These are phyloP conservation scores for Paradoxurus hermaphroditus DNA, from an alignment of 2,113 vertebrate genomes.

Conservation along the genomic window DNA sequence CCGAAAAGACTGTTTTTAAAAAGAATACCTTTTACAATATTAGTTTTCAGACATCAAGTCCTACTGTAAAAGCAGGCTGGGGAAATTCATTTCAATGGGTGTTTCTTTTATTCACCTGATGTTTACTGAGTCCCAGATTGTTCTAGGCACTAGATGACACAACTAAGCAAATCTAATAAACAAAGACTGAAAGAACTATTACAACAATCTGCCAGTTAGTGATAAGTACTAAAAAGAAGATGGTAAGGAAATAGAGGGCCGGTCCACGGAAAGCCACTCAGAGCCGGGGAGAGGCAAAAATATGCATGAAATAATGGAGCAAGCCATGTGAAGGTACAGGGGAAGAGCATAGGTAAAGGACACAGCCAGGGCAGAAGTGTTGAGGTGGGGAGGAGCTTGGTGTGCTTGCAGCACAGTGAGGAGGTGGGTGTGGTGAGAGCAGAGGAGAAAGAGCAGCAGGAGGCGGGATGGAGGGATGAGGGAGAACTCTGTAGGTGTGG, in stretches of 20 bases:
- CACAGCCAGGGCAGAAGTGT: neutral
- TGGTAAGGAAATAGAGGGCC: neutral
- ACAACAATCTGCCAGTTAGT: neutral
- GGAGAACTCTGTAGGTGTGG: neutral
- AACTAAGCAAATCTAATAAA: neutral
- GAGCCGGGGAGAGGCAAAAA: neutral
- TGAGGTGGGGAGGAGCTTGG: neutral
- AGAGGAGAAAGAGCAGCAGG: neutral
- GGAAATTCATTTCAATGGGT: neutral
- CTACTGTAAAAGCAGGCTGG: neutral
- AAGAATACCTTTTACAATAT: neutral
- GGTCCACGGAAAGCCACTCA: neutral
- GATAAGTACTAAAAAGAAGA: neutral
- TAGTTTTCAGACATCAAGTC: neutral
- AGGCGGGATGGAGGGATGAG: neutral
- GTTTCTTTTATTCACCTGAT: neutral
- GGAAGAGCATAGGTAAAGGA: neutral
- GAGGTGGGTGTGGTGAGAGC: neutral
- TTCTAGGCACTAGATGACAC: neutral
- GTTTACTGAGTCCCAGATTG: neutral
- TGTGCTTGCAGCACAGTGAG: neutral
- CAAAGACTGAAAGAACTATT: neutral
- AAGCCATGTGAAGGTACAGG: neutral
- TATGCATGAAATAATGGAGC: neutral
- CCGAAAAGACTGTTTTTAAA: neutral